phyloP scores from a whole-genome alignment of 2,888 invertebrate genomes.

The Oscheius sp. region DNA sequence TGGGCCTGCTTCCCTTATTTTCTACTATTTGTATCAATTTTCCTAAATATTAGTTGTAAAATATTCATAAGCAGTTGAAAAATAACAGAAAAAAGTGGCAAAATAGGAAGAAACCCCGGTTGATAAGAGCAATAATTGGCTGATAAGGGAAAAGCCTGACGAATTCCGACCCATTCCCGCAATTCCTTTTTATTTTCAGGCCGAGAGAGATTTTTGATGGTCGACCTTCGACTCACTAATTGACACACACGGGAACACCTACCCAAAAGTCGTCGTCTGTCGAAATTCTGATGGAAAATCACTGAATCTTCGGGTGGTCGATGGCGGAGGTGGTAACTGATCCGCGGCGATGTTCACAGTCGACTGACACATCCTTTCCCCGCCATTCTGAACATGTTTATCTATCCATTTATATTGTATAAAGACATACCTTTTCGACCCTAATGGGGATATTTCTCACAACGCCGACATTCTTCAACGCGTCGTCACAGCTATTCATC shows the following conservation, averaged over 20 bases:
- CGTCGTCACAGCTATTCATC: conserved; percentile 35
- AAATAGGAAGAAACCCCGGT: too few relatives aligned
- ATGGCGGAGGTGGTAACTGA: too few relatives aligned
- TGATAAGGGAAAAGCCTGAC: not conserved
- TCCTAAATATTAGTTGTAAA: too few relatives aligned
- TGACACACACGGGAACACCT: not conserved
- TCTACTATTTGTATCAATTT: too few relatives aligned
- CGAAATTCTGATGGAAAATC: conserved; percentile 27
- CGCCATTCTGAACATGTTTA: not conserved
- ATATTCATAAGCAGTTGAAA: too few relatives aligned
- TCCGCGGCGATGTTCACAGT: conserved; percentile 12
- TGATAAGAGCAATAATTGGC: not conserved
- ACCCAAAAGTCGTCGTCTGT: conserved; percentile 25
- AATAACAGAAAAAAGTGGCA: too few relatives aligned
- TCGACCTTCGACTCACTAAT: not conserved
- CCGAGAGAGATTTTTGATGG: not conserved
- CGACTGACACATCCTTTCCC: conserved; percentile 13
- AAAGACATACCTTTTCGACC: conserved; percentile 3
- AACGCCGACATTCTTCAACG: conserved; percentile 33
- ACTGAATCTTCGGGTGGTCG: not conserved
- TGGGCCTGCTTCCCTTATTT: too few relatives aligned
- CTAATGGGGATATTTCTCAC: conserved; percentile 37
- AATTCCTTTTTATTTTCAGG: not conserved
- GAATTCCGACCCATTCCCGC: not conserved
- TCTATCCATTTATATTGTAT: too few relatives aligned